Percentiles rank a stretch among this genome's conserved stretches.
These are phyloP conservation scores for Pseudochromis fuscus DNA, from an alignment of 2,797 vertebrate genomes.

Conservation along the genomic window DNA sequence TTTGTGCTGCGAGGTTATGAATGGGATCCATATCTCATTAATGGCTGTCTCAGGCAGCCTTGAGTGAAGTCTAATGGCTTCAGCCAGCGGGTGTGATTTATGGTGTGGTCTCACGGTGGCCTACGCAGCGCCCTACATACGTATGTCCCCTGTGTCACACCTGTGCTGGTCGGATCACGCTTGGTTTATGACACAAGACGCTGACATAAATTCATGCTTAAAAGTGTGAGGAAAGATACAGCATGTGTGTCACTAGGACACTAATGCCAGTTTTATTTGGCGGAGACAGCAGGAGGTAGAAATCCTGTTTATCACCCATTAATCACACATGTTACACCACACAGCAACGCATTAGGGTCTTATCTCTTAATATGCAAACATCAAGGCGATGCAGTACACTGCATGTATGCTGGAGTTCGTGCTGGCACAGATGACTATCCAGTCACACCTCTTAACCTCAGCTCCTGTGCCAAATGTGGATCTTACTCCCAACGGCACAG, in stretches of 20 bases:
- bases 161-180: not conserved
- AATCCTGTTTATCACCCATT: too few species aligned
- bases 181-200: not conserved
- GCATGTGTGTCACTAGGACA: not conserved
- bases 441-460: too few species aligned
- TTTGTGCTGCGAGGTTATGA: not conserved
- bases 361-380: not conserved
- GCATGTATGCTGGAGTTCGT: too few species aligned
- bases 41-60: conserved; percentile 6
- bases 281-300: too few species aligned
- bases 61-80: not conserved
- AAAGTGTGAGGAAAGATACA: not conserved
- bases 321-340: not conserved
- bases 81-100: conserved; percentile 6
- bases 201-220: not conserved
- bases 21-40: not conserved
- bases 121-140: conserved; percentile 9
- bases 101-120: not conserved
- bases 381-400: not conserved
- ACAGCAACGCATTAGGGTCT: not conserved
- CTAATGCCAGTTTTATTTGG: too few species aligned
- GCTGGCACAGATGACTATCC: too few species aligned
- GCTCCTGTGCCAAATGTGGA: not conserved
- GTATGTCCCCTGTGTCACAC: not conserved
- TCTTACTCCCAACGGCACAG: too few species aligned